Evolutionary conservation across 2,797 vertebrate genomes (phyloP), one percentile per base, ranked within the genome.

Genomic region (Tenualosa thibaudeaui): DNA sequence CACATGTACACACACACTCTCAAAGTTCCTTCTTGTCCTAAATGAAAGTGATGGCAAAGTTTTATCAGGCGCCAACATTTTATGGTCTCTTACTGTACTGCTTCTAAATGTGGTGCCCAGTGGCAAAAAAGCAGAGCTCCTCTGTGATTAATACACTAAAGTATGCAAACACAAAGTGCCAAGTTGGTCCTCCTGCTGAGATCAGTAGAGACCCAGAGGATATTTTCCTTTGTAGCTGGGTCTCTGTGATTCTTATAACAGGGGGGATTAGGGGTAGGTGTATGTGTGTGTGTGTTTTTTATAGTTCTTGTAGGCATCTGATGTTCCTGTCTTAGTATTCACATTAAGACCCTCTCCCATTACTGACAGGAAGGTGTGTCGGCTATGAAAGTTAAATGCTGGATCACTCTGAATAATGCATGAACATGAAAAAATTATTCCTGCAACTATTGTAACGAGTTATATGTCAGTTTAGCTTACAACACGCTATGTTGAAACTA

Each of bases 91-190:
- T 17, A 46, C 24, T 68, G 56, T 81, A 60, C 10, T 15, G 49
- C 5, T 84, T 49, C 43, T 24, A 68, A 37, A 68, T 68, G 15
- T 54, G 81, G 71, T 40, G 62, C n/a, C 49, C 83, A 84, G 58
- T 85, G 65, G 50, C 12, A 12, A 68, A 50, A 1, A 51, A 8
- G 37, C 5, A 81, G 40, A 65, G 10, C 65, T 82, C 49, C 62
- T 24, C 51, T 50, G 71, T 75, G 85, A 85, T 85, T 60, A 86
- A 84, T 85, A 78, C 82, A 53, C 82, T 81, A 82, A 85, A 86
- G 84, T 37, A 51, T 65, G 54, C 62, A 58, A 56, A 26, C 40
- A 82, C 37, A 7, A 62, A 40, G 26, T 22, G 40, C 37, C 37
- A 78, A 46, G 71, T n/a, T 5, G 19, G 37, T 78, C 13, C 50